Conservation (phyloP, 92 coral and sea anemone species). For the Epizoanthus ramosus region DNA sequence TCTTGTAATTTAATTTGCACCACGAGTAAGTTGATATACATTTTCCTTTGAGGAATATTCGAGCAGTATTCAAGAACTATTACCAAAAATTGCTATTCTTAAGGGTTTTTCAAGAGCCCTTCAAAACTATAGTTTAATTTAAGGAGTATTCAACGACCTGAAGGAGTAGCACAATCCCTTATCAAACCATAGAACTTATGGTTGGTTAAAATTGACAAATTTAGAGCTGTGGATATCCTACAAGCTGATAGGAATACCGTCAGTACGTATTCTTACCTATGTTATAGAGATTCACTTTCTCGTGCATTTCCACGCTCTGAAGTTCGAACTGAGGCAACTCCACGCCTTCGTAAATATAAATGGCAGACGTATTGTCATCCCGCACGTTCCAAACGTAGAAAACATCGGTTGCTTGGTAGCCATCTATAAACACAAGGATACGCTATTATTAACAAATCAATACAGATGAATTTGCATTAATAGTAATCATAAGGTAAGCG, state of each 20-base stretch:
- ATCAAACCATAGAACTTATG: too few relatives aligned
- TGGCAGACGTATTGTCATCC: slow-evolving; percentile 91
- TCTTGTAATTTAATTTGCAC: too few relatives aligned
- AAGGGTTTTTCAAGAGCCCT: too few relatives aligned
- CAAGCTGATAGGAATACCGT: not conserved
- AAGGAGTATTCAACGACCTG: too few relatives aligned
- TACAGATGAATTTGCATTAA: not conserved
- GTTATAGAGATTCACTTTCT: slow-evolving; percentile 80
- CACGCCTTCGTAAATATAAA: slow-evolving; percentile 75
- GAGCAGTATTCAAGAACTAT: too few relatives aligned
- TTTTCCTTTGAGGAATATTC: too few relatives aligned
- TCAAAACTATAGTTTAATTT: too few relatives aligned
- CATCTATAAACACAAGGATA: slow-evolving; percentile 55
- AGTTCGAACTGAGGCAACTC: slow-evolving; percentile 93
- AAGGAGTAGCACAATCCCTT: too few relatives aligned
- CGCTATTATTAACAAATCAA: not conserved
- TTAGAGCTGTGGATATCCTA: not conserved
- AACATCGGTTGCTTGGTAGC: slow-evolving; percentile 93
- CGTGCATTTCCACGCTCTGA: slow-evolving; percentile 58
- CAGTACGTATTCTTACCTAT: slow-evolving; percentile 59
- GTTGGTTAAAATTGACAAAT: too few relatives aligned
- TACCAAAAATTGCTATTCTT: too few relatives aligned
- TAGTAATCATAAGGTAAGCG: too few relatives aligned
- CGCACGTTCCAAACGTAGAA: slow-evolving; percentile 87
- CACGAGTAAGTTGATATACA: too few relatives aligned